Evolutionary conservation across 2,113 vertebrate species (phyloP).

Genomic region (Peromyscus polionotus): DNA sequence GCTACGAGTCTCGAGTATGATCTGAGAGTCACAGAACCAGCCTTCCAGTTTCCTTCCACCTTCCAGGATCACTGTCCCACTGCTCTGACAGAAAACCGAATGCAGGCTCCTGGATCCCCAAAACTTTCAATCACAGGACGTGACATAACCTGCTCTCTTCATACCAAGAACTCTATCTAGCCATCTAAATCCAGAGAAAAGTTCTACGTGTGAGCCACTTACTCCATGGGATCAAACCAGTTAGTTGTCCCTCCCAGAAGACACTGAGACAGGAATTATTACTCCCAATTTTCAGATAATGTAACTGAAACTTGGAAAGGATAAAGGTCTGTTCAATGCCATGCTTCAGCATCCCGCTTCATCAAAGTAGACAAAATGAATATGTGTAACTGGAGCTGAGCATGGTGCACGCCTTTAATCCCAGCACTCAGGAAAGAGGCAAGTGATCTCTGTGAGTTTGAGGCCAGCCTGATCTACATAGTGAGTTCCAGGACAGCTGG

Average conservation of each 20-base stretch:
- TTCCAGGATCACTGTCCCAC: background rate
- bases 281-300: slow-evolving; percentile 28
- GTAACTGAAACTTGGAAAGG: background rate
- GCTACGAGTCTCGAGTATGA: background rate
- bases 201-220: background rate
- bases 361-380: slow-evolving; percentile 25
- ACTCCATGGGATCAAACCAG: background rate
- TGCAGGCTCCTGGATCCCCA: background rate
- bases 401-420: background rate
- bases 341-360: background rate
- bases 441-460: background rate
- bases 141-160: background rate
- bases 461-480: background rate
- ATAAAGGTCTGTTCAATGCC: background rate
- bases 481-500: background rate
- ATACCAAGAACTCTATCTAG: background rate
- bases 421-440: background rate
- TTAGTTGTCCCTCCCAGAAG: slow-evolving; percentile 13
- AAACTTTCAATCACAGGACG: background rate
- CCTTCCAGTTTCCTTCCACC: background rate
- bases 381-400: background rate
- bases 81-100: background rate
- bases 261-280: background rate
- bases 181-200: background rate
- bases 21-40: background rate